phyloP scores from a whole-genome alignment of 2,113 vertebrate genomes.

The Corvus hawaiiensis region DNA sequence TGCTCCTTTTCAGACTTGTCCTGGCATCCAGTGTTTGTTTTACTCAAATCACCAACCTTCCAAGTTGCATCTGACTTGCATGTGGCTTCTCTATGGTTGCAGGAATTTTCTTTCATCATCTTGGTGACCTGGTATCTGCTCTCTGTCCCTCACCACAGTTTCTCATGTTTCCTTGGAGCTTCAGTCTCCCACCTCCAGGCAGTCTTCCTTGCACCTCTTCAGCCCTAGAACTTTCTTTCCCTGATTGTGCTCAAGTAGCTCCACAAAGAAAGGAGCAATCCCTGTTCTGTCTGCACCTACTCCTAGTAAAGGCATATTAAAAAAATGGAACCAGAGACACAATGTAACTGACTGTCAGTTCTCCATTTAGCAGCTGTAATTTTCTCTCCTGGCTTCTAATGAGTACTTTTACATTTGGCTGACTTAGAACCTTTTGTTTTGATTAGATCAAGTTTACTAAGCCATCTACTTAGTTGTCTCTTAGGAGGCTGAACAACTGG shows the following conservation, averaged over 20 bases:
- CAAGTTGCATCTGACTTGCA: not conserved
- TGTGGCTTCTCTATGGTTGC: not conserved
- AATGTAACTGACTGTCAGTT: not conserved
- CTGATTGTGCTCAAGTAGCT: not conserved
- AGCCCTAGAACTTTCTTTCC: not conserved
- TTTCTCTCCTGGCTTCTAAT: not conserved
- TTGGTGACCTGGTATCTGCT: not conserved
- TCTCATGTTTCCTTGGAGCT: not conserved
- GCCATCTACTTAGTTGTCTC: not conserved
- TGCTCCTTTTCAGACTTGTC: not conserved
- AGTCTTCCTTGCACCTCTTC: not conserved
- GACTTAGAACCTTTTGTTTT: not conserved
- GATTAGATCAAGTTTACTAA: not conserved
- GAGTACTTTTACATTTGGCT: not conserved
- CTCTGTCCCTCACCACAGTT: not conserved
- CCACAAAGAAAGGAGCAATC: not conserved
- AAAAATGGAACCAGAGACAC: not conserved
- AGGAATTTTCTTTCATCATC: not conserved
- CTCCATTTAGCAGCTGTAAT: not conserved
- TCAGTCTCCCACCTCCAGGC: not conserved
- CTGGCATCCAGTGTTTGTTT: not conserved
- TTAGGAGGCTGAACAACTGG: not conserved
- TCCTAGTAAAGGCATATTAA: not conserved
- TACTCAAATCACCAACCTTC: not conserved
- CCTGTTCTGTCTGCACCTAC: not conserved